Base-by-base conservation (phyloP, 64 coral and sea anemone species). In the Stichodactyla mertensii region DNA sequence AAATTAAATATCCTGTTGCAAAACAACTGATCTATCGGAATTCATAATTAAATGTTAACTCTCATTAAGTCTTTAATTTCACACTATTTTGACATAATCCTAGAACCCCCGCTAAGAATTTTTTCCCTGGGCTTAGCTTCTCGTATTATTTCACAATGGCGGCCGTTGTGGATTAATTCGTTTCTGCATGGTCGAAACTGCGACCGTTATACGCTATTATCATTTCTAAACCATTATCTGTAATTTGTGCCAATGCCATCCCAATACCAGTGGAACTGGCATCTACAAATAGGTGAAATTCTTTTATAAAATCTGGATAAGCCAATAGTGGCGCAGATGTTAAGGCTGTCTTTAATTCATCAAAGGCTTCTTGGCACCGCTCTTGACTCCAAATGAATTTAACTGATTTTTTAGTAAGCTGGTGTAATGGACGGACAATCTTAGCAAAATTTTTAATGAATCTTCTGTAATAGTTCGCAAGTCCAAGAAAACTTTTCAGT, bases 131-230 rank as follows among this genome's bases (percentile, higher is more conserved):
- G n/a, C n/a, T n/a, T n/a, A n/a, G n/a, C n/a, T n/a, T n/a, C n/a
- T n/a, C n/a, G n/a, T n/a, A n/a, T n/a, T n/a, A n/a, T n/a, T n/a
- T n/a, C n/a, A n/a, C n/a, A n/a, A n/a, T n/a, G n/a, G n/a, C n/a
- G n/a, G n/a, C 88, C 15, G 88, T 84, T 22, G 88, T 27, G 14
- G 23, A 64, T 18, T 89, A 88, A 18, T 88, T 88, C 4, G 52
- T 6, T 81, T 88, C 87, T 2, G 53, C 77, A 1, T 71, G 16
- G 18, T 80, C 80, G 6, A 88, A 20, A 80, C 52, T 80, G 12
- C 87, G 26, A 12, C 87, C 87, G 18, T 7, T 59, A 16, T 80
- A 88, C 4, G 71, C 87, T 24, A 88, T 88, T 16, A 22, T 14
- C 6, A 20, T 52, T 57, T 79, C 87, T 2, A 9, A 9, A 16